These are phyloP conservation scores for Mythimna lalbum DNA, from an alignment of 2,888 invertebrate species.

Conservation along the genomic window DNA sequence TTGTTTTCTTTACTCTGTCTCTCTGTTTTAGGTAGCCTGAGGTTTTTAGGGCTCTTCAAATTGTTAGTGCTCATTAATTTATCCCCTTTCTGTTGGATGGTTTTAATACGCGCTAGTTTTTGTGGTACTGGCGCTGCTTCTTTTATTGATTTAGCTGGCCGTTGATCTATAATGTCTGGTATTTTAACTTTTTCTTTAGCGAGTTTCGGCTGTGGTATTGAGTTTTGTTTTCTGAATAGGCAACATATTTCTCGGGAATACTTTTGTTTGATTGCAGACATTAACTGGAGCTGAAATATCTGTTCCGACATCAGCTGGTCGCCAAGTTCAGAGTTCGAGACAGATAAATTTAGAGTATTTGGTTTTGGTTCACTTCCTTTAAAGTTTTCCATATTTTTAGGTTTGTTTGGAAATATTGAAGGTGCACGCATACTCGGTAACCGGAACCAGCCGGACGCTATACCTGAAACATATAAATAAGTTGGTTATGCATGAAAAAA, in stretches of 20 bases:
- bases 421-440: background rate
- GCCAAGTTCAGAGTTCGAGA: background rate
- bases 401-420: background rate
- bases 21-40: background rate
- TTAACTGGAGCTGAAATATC: background rate
- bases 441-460: background rate
- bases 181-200: background rate
- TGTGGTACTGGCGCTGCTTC: background rate
- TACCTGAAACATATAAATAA: conserved; percentile 12
- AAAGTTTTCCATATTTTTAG: background rate
- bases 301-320: background rate
- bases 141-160: background rate
- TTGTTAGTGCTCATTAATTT: background rate
- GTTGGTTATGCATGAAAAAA: background rate
- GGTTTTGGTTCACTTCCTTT: background rate
- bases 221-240: background rate
- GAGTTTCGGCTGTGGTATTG: background rate
- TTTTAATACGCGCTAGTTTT: background rate
- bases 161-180: background rate
- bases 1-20: background rate
- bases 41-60: background rate
- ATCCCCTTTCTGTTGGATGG: background rate
- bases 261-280: background rate
- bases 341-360: background rate
- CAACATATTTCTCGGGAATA: background rate